These are phyloP conservation scores for Andrena praecox DNA, from an alignment of 2,888 invertebrate species.

Conservation along the genomic window DNA sequence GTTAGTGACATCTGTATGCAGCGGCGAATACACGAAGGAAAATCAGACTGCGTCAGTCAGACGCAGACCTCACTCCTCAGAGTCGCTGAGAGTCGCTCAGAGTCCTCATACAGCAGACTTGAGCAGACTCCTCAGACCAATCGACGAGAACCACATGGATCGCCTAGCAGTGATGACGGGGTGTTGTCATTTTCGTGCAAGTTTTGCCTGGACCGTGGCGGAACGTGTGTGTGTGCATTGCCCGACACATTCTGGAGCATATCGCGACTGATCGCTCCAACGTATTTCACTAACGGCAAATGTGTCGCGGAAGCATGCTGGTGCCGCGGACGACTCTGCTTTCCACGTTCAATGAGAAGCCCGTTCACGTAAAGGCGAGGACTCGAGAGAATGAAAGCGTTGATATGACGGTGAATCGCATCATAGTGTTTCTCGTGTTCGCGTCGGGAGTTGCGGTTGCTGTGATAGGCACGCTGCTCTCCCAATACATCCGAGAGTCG, in stretches of 20 bases:
- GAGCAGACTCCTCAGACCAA: conserved; percentile 22
- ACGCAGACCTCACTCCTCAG: too few relatives aligned
- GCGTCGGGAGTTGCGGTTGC: conserved; percentile 77
- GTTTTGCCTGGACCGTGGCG: background rate
- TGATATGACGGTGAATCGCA: conserved; percentile 71
- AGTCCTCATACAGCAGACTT: background rate
- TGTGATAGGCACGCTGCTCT: conserved; percentile 76
- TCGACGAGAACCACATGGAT: conserved; percentile 48
- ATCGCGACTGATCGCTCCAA: conserved; percentile 10
- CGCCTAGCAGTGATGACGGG: background rate
- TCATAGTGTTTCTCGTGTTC: conserved; percentile 75
- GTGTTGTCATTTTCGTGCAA: background rate
- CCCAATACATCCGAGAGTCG: conserved; percentile 74
- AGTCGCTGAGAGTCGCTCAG: too few relatives aligned
- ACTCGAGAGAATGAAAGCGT: conserved; percentile 57
- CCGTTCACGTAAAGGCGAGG: conserved; percentile 62
- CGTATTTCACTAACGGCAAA: background rate
- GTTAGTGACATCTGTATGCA: conserved; percentile 13
- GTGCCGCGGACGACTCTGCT: conserved; percentile 62
- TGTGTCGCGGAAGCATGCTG: conserved; percentile 13
- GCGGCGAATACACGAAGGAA: background rate
- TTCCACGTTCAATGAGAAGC: conserved; percentile 55
- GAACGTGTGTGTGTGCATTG: background rate
- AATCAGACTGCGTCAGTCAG: too few relatives aligned
- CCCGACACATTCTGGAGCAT: background rate